Base-by-base conservation (phyloP, 2,797 vertebrate species). In the Meda fulgida region DNA sequence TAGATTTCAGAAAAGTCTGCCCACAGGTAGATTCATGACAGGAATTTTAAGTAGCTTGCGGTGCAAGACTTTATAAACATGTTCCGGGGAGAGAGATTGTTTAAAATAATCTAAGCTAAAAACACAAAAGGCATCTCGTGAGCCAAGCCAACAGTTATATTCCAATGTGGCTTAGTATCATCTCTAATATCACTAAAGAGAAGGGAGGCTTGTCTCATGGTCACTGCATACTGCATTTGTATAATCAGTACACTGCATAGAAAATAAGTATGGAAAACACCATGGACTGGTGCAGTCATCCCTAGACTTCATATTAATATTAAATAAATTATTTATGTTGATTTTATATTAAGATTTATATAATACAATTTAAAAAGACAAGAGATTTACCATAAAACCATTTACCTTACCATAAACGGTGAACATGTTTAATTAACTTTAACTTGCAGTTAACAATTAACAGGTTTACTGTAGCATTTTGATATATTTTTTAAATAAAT, bases 21-120 rank as follows among this genome's bases (percentile, higher is more conserved):
- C 86, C 55, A 77, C 78, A 71, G 78, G 60, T 81, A 84, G 78
- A 66, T 48, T 69, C 78, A 76, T 71, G 81, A 77, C 82, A 78
- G 71, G 78, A 84, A 84, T 87, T 78, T 84, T 78, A 84, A 87
- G 53, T 36, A 71, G 83, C 72, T 53, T 34, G 51, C 31, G 21
- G 65, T 38, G 86, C 78, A 29, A 70, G 55, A 81, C 65, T 84
- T 87, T 26, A n/a, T n/a, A 87, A 76, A 87, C 63, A 40, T 80
- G 43, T 84, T 78, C 78, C 81, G 65, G 46, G 78, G 65, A 87
- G 78, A 75, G 66, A 77, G 46, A 77, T 34, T 78, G 73, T 84
- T 76, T 77, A 66, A 87, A 84, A 81, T 65, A 81, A 53, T 76
- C 63, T 51, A 77, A 80, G 58, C 81, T 67, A 73, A 87, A 83